A percentile compares a stretch with the other conserved stretches of the same genome.
These are phyloP conservation scores for Cenopis cana DNA, from an alignment of 2,888 invertebrate species.

Conservation along the genomic window DNA sequence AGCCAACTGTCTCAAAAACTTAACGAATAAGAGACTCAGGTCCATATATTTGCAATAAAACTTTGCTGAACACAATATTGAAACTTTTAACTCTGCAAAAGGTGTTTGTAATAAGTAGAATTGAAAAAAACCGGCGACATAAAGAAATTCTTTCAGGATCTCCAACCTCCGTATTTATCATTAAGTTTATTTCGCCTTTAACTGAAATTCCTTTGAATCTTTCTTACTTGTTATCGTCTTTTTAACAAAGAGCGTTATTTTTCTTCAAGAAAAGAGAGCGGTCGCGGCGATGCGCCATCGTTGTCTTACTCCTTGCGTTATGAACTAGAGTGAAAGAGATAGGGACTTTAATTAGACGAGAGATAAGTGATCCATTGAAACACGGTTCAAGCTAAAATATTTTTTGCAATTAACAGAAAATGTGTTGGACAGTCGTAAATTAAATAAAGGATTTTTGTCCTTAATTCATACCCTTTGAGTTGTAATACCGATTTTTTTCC, in stretches of 20 bases:
- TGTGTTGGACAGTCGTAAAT: not conserved
- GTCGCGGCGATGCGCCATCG: slow-evolving; percentile 4
- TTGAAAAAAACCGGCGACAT: not conserved
- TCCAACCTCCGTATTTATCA: slow-evolving; percentile 11
- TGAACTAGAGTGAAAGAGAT: slow-evolving; percentile 35
- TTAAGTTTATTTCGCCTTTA: slow-evolving; percentile 16
- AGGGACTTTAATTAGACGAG: slow-evolving; percentile 31
- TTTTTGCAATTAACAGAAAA: not conserved
- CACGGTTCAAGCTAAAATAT: not conserved
- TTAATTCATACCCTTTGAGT: not conserved
- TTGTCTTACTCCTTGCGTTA: slow-evolving; percentile 26
- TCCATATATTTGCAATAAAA: not conserved
- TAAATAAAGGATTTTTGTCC: no score
- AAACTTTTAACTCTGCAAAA: not conserved
- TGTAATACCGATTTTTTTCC: not conserved
- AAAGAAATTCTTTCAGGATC: not conserved
- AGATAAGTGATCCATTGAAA: slow-evolving; percentile 27
- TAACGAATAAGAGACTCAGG: no score
- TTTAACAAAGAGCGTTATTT: slow-evolving; percentile 31
- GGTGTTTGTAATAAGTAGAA: not conserved
- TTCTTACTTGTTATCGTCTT: slow-evolving; percentile 26
- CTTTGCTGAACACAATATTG: not conserved
- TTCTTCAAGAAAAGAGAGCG: slow-evolving; percentile 35
- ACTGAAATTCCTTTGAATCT: slow-evolving; percentile 24
- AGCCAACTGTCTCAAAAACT: no score